Percentiles rank a stretch among this genome's conserved stretches.
phyloP scores from a whole-genome alignment of 2,888 invertebrate genomes.

The Euproctis similis region DNA sequence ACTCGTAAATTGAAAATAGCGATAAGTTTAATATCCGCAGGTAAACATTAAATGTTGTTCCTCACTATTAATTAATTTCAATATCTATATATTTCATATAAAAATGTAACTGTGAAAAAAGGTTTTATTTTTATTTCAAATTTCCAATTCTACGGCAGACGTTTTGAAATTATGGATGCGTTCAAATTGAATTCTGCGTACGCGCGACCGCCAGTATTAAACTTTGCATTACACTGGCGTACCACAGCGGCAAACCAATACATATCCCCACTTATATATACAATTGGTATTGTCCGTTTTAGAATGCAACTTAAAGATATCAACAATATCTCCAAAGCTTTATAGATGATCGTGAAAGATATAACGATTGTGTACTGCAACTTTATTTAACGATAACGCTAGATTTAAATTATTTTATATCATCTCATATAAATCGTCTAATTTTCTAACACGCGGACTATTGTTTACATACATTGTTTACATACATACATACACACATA shows the following conservation, averaged over 20 bases:
- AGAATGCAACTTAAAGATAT: conserved; percentile 18
- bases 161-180: conserved; percentile 9
- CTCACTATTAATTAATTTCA: too few species aligned
- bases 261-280: conserved; percentile 21
- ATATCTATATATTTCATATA: too few species aligned
- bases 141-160: conserved; percentile 4
- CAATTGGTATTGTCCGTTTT: conserved; percentile 16
- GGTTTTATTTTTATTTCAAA: not conserved
- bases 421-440: too few species aligned
- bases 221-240: conserved; percentile 35
- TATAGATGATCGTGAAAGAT: too few species aligned
- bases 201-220: conserved; percentile 37
- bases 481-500: too few species aligned
- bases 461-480: too few species aligned
- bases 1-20: conserved; percentile 48
- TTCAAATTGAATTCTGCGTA: conserved; percentile 18
- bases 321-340: conserved; percentile 14
- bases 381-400: too few species aligned
- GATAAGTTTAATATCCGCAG: too few species aligned
- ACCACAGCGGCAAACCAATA: conserved; percentile 25
- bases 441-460: too few species aligned
- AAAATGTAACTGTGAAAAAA: not conserved
- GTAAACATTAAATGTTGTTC: too few species aligned
- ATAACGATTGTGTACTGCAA: too few species aligned
- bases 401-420: too few species aligned